phyloP scores from a whole-genome alignment of 2,888 invertebrate genomes.

The Clepsis dumicolana region DNA sequence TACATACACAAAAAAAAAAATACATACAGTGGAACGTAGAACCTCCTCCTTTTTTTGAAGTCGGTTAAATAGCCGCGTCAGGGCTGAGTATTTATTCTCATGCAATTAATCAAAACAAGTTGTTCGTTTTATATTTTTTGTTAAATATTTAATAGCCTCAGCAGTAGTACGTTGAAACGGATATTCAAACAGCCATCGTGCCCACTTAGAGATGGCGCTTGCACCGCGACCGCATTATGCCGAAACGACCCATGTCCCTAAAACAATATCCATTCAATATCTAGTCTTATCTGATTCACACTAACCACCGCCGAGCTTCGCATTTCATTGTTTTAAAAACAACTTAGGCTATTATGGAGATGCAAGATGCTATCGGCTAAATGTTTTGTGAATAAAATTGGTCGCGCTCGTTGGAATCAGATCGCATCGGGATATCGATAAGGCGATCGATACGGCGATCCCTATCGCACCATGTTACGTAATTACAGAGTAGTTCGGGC shows the following conservation, averaged over 20 bases:
- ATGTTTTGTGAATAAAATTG: conserved; percentile 84
- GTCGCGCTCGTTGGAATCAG: conserved; percentile 77
- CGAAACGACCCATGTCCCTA: conserved; percentile 55
- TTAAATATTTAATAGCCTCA: too few species aligned
- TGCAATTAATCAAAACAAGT: too few species aligned
- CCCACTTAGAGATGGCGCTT: conserved; percentile 11
- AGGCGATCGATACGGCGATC: conserved; percentile 65
- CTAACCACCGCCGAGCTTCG: conserved; percentile 73
- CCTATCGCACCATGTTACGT: conserved; percentile 74
- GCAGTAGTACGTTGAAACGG: too few species aligned
- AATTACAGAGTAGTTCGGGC: conserved; percentile 73
- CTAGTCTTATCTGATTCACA: conserved; percentile 78
- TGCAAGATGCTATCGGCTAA: conserved; percentile 79
- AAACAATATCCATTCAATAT: conserved; percentile 69
- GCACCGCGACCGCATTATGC: conserved; percentile 57
- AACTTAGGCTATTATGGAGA: conserved; percentile 63
- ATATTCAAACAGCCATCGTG: conserved; percentile 11
- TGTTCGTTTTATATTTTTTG: too few species aligned
- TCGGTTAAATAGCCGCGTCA: too few species aligned
- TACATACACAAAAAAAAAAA: too few species aligned
- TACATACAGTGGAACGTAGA: too few species aligned
- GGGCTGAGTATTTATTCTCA: too few species aligned
- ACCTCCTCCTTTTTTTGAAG: too few species aligned
- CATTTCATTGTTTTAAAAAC: conserved; percentile 75
- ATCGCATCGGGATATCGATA: conserved; percentile 61